Conservation (phyloP, 1,140 invertebrate genomes). For the Globodera ellingtonae region DNA sequence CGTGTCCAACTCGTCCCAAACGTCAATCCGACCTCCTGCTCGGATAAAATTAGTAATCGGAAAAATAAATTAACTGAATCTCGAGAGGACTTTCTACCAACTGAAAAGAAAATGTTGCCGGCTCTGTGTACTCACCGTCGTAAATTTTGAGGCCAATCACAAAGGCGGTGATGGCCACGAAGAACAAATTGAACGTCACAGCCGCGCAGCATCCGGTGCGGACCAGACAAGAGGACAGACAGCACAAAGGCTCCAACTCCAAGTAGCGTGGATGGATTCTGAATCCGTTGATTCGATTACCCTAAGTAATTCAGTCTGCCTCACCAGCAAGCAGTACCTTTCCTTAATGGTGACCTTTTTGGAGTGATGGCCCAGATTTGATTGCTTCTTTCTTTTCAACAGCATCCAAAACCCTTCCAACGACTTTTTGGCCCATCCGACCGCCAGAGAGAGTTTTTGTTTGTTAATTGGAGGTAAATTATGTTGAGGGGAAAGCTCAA, state of each 20-base stretch:
- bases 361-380: no score
- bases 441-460: not conserved
- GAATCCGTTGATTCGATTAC: not conserved
- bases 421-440: not conserved
- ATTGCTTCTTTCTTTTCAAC: not conserved
- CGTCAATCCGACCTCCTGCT: not conserved
- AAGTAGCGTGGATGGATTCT: constrained; percentile 33
- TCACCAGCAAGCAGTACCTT: not conserved
- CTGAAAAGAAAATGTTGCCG: not conserved
- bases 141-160: constrained; percentile 20
- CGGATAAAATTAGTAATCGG: not conserved
- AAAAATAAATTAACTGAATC: no score
- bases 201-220: constrained; percentile 21
- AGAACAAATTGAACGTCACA: constrained; percentile 18
- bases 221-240: constrained; percentile 30
- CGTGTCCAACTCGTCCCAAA: not conserved
- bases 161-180: constrained; percentile 8
- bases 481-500: not conserved
- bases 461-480: not conserved
- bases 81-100: not conserved
- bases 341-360: not conserved
- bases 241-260: constrained; percentile 35
- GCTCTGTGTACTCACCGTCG: not conserved
- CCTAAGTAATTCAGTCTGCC: not conserved
- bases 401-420: not conserved